Conservation (phyloP, 2,888 invertebrate genomes). For the Lasioglossum vierecki region DNA sequence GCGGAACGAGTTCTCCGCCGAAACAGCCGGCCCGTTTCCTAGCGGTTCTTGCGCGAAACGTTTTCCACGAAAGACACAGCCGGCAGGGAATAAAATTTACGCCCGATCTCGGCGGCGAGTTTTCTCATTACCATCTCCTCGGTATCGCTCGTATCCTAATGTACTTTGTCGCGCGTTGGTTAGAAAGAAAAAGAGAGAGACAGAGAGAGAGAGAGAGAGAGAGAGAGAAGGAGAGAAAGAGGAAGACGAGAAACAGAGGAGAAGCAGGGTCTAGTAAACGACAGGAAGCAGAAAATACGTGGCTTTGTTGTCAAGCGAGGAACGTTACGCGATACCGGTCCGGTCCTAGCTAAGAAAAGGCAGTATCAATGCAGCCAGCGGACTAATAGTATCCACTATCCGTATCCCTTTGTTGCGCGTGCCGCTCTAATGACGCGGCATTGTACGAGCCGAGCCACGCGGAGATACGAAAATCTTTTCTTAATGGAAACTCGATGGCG, state of each 20-base stretch:
- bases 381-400: constrained; percentile 67
- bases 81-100: constrained; percentile 62
- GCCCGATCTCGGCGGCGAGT: constrained; percentile 64
- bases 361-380: constrained; percentile 51
- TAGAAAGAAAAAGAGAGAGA: neutral
- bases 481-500: constrained; percentile 67
- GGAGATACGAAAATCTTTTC: constrained; percentile 60
- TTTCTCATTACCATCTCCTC: constrained; percentile 69
- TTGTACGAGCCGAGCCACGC: constrained; percentile 51
- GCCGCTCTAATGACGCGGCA: constrained; percentile 66
- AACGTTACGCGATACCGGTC: constrained; percentile 63
- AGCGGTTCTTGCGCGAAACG: constrained; percentile 24
- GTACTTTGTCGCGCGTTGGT: constrained; percentile 26
- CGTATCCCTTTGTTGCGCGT: constrained; percentile 62
- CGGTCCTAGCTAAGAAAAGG: constrained; percentile 65
- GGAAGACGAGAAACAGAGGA: neutral
- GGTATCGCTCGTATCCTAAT: constrained; percentile 53
- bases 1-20: constrained; percentile 18
- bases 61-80: neutral
- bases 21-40: constrained; percentile 28
- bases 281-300: constrained; percentile 62
- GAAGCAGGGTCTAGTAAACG: constrained; percentile 24
- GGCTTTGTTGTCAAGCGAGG: constrained; percentile 63
- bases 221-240: neutral
- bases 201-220: neutral